These are phyloP conservation scores for Palythoa grandis DNA, from an alignment of 92 coral and sea anemone genomes.

Conservation along the genomic window DNA sequence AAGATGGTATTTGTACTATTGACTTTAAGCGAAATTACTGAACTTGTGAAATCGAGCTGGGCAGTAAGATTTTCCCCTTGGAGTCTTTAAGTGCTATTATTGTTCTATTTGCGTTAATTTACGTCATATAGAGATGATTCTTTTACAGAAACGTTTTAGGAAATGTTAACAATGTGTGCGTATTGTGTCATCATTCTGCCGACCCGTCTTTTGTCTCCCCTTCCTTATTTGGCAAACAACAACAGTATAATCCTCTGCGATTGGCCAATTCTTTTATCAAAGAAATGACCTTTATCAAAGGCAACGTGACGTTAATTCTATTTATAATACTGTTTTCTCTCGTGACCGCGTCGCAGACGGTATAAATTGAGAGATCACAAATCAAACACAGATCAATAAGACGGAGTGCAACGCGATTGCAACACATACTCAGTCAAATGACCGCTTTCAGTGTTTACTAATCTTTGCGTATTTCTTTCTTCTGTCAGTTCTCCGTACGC, in stretches of 20 bases:
- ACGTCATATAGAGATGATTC: not conserved
- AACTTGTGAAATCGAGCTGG: too few relatives aligned
- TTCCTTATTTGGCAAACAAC: slow-evolving; percentile 25
- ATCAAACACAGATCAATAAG: not conserved
- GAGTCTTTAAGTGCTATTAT: too few relatives aligned
- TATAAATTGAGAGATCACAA: slow-evolving; percentile 17
- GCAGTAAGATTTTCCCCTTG: too few relatives aligned
- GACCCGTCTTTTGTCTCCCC: not conserved
- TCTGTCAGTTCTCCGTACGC: slow-evolving; percentile 13
- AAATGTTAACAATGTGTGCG: not conserved
- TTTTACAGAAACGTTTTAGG: too few relatives aligned
- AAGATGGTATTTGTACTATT: too few relatives aligned
- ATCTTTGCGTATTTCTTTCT: not conserved
- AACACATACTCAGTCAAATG: not conserved
- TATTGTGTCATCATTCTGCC: not conserved
- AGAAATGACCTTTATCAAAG: not conserved
- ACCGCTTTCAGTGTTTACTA: not conserved
- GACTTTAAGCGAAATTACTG: too few relatives aligned
- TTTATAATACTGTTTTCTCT: slow-evolving; percentile 26
- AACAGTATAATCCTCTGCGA: not conserved
- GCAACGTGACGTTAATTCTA: slow-evolving; percentile 26
- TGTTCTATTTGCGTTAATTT: not conserved
- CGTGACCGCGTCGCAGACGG: slow-evolving; percentile 13
- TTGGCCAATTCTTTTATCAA: slow-evolving; percentile 12
- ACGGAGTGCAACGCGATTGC: not conserved